phyloP scores from a whole-genome alignment of 2,113 vertebrate genomes.

The Phaethornis superciliosus region DNA sequence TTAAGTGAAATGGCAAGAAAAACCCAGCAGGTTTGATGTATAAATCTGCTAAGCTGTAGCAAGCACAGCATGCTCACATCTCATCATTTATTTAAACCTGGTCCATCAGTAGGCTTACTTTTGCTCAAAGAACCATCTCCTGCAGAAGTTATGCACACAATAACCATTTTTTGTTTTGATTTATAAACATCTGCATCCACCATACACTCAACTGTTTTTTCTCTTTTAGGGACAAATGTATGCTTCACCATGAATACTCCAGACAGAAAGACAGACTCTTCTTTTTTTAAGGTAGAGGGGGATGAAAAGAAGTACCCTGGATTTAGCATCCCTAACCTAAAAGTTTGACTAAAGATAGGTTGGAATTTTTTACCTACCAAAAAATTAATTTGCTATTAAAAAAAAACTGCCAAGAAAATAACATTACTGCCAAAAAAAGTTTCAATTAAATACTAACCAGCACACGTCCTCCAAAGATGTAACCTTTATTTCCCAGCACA shows the following conservation, averaged over 20 bases:
- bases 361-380: background rate
- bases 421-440: background rate
- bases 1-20: background rate
- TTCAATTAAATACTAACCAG: constrained; percentile 80
- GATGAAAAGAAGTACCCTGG: background rate
- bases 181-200: background rate
- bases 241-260: background rate
- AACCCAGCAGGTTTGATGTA: background rate
- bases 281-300: background rate
- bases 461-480: constrained; percentile 91
- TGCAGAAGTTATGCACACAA: background rate
- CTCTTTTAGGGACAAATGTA: background rate
- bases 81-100: background rate
- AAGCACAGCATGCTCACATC: background rate
- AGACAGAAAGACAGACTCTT: background rate
- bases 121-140: background rate
- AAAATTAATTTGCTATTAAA: background rate
- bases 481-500: constrained; percentile 85
- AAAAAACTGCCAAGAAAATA: background rate
- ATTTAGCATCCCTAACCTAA: background rate
- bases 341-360: background rate
- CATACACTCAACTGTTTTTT: background rate
- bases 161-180: background rate
- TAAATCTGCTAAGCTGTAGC: background rate
- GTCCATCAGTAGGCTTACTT: background rate